A percentile compares a stretch with the other conserved stretches of the same genome.
phyloP scores from a whole-genome alignment of 2,113 vertebrate genomes.

The Cygnus buccinator region DNA sequence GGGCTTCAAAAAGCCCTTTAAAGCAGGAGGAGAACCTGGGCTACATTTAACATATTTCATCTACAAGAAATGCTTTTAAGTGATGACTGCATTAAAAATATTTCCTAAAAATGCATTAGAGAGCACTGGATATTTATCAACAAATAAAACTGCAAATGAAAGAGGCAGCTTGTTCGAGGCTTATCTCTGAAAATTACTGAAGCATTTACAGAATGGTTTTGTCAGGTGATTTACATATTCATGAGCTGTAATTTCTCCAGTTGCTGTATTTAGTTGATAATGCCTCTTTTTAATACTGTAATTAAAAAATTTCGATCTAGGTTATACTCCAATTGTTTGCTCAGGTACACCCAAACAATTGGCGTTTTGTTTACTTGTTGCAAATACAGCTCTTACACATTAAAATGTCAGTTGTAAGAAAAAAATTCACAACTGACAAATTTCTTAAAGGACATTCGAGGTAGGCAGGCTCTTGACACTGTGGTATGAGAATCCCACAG shows the following conservation, averaged over 20 bases:
- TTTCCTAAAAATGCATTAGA: neutral
- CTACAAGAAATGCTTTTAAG: neutral
- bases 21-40: neutral
- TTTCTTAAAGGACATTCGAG: neutral
- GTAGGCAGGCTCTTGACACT: neutral
- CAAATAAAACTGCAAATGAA: slow-evolving; percentile 34
- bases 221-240: slow-evolving; percentile 53
- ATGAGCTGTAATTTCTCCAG: slow-evolving; percentile 37
- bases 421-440: neutral
- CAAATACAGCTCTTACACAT: neutral
- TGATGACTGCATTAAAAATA: neutral
- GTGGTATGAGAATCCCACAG: neutral
- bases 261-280: slow-evolving; percentile 59
- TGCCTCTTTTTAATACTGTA: slow-evolving; percentile 31
- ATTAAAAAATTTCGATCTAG: slow-evolving; percentile 24
- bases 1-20: neutral
- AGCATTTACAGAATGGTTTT: slow-evolving; percentile 40
- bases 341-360: slow-evolving; percentile 6
- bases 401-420: neutral
- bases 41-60: neutral
- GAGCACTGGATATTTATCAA: neutral
- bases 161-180: neutral
- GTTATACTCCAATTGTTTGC: slow-evolving; percentile 14
- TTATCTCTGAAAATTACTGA: slow-evolving; percentile 61
- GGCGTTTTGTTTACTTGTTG: neutral